Conservation (phyloP, 2,888 invertebrate genomes). For the Agrilus mali region DNA sequence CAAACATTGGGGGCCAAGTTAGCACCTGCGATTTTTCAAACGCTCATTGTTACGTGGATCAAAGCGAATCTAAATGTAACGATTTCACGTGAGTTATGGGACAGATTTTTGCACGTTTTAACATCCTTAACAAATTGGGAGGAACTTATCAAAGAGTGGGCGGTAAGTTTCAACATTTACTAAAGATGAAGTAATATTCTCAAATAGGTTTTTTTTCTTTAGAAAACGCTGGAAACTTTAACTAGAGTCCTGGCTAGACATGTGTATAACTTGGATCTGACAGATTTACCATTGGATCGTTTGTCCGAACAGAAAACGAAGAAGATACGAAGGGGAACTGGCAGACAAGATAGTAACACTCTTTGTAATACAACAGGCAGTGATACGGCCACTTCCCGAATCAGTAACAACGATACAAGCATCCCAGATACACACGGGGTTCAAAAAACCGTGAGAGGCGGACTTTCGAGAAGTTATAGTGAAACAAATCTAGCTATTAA, state of each 20-base stretch:
- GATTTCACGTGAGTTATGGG: constrained; percentile 83
- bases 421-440: constrained; percentile 22
- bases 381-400: constrained; percentile 16
- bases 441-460: constrained; percentile 19
- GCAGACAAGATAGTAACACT: constrained; percentile 21
- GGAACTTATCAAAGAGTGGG: constrained; percentile 92
- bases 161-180: constrained; percentile 45
- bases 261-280: constrained; percentile 86
- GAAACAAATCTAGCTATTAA: constrained; percentile 39
- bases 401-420: constrained; percentile 26
- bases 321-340: constrained; percentile 24
- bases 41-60: constrained; percentile 95
- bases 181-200: not conserved
- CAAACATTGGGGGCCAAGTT: constrained; percentile 66
- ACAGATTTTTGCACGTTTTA: constrained; percentile 78
- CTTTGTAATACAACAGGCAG: constrained; percentile 15
- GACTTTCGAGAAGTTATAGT: constrained; percentile 39
- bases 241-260: constrained; percentile 90
- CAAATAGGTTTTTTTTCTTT: constrained; percentile 13
- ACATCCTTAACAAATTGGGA: constrained; percentile 87
- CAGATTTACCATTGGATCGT: constrained; percentile 70
- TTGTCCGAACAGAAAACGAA: constrained; percentile 69
- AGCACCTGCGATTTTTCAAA: constrained; percentile 81
- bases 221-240: constrained; percentile 95
- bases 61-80: constrained; percentile 91